Conservation (phyloP, 2,797 vertebrate species). For the Chaenodraco wilsoni region DNA sequence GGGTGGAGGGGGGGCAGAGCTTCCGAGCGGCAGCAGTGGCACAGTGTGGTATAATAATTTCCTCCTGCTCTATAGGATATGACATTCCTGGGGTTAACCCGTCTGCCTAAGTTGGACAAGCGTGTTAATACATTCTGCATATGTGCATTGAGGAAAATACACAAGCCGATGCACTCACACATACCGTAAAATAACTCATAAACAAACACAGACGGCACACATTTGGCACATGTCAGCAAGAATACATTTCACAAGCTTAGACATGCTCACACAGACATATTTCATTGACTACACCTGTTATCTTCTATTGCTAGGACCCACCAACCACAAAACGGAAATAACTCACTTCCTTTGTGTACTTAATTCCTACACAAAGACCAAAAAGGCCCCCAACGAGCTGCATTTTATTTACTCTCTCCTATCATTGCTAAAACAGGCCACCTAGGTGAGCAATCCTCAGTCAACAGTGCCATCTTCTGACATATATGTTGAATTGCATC, state of each 20-base stretch:
- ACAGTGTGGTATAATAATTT: conserved; percentile 72
- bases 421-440: neutral
- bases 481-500: conserved; percentile 7
- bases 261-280: neutral
- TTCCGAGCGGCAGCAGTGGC: conserved; percentile 45
- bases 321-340: conserved; percentile 11
- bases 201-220: conserved; percentile 7
- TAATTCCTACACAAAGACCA: conserved; percentile 20
- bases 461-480: conserved; percentile 65
- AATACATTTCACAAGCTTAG: conserved; percentile 12
- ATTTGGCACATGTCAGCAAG: conserved; percentile 18
- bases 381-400: neutral
- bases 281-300: neutral
- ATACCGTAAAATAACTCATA: conserved; percentile 11
- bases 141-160: conserved; percentile 25
- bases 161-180: conserved; percentile 19
- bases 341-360: neutral
- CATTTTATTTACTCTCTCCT: neutral
- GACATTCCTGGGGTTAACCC: conserved; percentile 68
- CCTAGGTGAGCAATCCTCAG: neutral
- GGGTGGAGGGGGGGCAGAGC: conserved; percentile 12
- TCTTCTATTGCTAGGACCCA: neutral
- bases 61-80: conserved; percentile 65
- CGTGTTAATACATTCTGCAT: conserved; percentile 28
- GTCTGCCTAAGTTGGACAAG: conserved; percentile 60